Percentiles rank a stretch among this genome's conserved stretches.
phyloP scores from a whole-genome alignment of 2,888 invertebrate genomes.

The Euzophera pinguis region DNA sequence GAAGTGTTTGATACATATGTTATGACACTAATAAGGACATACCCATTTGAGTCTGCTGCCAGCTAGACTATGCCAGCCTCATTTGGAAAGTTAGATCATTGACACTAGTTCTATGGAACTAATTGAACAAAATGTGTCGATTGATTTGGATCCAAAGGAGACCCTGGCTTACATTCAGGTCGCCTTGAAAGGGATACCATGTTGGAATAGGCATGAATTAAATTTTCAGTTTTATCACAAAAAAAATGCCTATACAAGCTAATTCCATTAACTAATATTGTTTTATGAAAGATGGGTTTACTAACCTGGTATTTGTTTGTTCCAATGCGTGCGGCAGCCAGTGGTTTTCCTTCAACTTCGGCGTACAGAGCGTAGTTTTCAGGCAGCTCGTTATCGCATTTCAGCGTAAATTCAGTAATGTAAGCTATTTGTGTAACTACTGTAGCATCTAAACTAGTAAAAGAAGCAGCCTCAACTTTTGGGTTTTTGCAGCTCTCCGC shows the following conservation, averaged over 20 bases:
- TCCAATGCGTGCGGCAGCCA: constrained; percentile 89
- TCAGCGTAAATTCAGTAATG: constrained; percentile 92
- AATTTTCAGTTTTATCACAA: too few relatives aligned
- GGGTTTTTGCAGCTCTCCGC: constrained; percentile 76
- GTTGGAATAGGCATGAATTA: too few relatives aligned
- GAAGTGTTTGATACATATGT: too few relatives aligned
- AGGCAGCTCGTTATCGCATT: constrained; percentile 84
- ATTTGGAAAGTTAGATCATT: too few relatives aligned
- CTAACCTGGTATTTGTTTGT: constrained; percentile 92
- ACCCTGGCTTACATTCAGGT: too few relatives aligned
- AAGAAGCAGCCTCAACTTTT: constrained; percentile 87
- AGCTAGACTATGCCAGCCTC: too few relatives aligned
- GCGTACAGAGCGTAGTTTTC: constrained; percentile 90
- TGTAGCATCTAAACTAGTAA: constrained; percentile 95
- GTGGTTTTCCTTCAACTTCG: constrained; percentile 91
- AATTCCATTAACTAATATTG: neutral
- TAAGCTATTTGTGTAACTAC: constrained; percentile 94
- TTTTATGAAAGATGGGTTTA: constrained; percentile 6
- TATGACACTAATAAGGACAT: too few relatives aligned
- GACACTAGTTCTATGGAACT: neutral
- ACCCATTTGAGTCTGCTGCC: too few relatives aligned
- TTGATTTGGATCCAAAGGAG: too few relatives aligned
- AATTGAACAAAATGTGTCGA: too few relatives aligned
- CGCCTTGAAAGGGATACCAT: too few relatives aligned
- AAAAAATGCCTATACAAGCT: too few relatives aligned